phyloP scores from a whole-genome alignment of 2,797 vertebrate species.

The Muscicapa striata region DNA sequence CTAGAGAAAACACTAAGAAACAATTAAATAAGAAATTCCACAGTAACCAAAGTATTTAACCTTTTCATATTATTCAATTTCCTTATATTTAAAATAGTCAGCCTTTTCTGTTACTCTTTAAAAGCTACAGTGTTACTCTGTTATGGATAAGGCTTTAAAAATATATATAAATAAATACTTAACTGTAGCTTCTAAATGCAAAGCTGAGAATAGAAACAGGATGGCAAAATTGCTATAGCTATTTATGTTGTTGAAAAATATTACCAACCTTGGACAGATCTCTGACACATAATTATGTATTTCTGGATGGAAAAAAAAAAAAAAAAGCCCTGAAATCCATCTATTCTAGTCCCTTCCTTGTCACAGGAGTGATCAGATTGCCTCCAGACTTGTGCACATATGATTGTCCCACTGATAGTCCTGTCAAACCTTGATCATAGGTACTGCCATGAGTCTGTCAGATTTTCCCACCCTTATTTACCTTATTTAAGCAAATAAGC shows the following conservation, averaged over 20 bases:
- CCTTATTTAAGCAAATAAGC: neutral
- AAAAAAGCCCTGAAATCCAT: neutral
- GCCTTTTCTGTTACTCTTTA: neutral
- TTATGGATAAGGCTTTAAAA: neutral
- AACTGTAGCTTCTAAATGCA: neutral
- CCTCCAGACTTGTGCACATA: neutral
- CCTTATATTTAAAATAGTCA: neutral
- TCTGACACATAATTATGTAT: neutral
- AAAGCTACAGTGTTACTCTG: neutral
- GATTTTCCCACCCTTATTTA: neutral
- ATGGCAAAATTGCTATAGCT: neutral
- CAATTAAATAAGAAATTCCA: neutral
- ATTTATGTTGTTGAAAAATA: neutral
- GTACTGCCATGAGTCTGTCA: neutral
- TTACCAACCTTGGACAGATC: neutral
- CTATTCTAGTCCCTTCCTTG: neutral
- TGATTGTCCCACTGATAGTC: neutral
- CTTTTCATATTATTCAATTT: neutral
- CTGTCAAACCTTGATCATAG: neutral
- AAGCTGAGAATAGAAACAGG: neutral
- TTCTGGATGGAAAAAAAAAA: neutral
- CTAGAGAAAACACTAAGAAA: neutral
- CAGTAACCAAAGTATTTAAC: neutral
- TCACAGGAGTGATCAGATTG: neutral
- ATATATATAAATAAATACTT: neutral